A percentile compares a stretch with the other conserved stretches of the same genome.
phyloP scores from a whole-genome alignment of 2,797 vertebrate genomes.

The Muscicapa comitata region DNA sequence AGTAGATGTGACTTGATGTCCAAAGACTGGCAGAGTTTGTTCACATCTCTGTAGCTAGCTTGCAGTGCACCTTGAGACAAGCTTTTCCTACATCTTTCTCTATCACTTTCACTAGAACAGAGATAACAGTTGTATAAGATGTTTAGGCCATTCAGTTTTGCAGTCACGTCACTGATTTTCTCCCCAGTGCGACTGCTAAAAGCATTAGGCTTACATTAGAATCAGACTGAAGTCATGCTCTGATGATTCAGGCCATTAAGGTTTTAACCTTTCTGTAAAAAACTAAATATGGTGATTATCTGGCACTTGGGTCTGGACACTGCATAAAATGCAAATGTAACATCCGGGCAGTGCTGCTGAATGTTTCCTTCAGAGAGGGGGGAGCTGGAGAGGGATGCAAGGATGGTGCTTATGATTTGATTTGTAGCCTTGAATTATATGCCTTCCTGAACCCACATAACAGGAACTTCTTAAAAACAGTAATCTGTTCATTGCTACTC shows the following conservation, averaged over 20 bases:
- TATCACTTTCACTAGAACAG: background rate
- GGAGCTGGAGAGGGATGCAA: background rate
- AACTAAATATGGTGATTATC: conserved; percentile 52
- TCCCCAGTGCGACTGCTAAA: conserved; percentile 16
- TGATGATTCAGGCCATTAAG: conserved; percentile 58
- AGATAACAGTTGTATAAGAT: background rate
- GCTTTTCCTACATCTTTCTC: background rate
- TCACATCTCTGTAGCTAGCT: background rate
- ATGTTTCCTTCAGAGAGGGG: background rate
- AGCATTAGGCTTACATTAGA: conserved; percentile 1
- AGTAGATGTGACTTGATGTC: background rate
- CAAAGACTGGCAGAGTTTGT: background rate
- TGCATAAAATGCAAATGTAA: conserved; percentile 37
- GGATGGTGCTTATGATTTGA: background rate
- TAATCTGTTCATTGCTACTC: background rate
- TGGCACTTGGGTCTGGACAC: conserved; percentile 10
- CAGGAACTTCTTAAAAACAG: background rate
- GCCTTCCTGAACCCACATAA: background rate
- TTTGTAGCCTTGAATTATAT: conserved; percentile 11
- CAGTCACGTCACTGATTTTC: background rate
- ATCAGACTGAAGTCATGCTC: conserved; percentile 42
- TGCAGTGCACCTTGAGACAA: background rate
- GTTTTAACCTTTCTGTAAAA: conserved; percentile 57
- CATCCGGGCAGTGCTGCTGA: background rate
- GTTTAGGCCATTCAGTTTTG: conserved; percentile 13